These are phyloP conservation scores for Brachypterus glaber DNA, from an alignment of 2,888 invertebrate genomes.

Conservation along the genomic window DNA sequence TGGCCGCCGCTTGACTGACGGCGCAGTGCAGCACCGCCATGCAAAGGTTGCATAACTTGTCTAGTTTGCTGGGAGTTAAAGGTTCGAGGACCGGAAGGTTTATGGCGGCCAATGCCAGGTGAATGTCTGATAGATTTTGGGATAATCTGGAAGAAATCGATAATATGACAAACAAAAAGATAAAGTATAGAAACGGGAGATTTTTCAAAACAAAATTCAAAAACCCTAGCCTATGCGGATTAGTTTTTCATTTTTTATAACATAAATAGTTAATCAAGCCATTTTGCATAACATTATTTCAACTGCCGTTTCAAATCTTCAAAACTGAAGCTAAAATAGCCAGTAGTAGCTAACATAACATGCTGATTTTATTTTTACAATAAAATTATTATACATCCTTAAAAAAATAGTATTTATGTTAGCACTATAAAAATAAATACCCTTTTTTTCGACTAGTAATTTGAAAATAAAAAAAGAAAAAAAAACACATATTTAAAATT, in stretches of 20 bases:
- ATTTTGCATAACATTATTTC: no score
- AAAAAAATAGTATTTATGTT: no score
- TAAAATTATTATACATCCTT: no score
- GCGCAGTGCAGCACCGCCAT: constrained; percentile 77
- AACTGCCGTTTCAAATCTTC: background rate
- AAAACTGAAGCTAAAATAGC: background rate
- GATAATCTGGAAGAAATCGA: constrained; percentile 55
- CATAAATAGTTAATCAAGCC: background rate
- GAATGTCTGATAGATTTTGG: constrained; percentile 74
- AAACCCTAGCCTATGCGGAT: no score
- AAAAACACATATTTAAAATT: no score
- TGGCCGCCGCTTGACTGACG: constrained; percentile 56
- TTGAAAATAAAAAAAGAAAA: no score
- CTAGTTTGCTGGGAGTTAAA: constrained; percentile 71
- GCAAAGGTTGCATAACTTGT: constrained; percentile 71
- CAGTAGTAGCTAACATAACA: background rate
- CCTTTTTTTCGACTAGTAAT: no score
- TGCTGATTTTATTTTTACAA: background rate
- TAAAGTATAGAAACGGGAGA: no score
- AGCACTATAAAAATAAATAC: no score
- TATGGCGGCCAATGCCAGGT: constrained; percentile 71
- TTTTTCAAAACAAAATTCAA: no score
- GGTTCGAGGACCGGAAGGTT: constrained; percentile 84
- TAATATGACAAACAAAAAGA: no score
- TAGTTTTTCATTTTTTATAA: background rate